These are phyloP conservation scores for Rhopilema esculentum DNA, from an alignment of 30 jellyfish, hydroid and myxozoan genomes.

Conservation along the genomic window DNA sequence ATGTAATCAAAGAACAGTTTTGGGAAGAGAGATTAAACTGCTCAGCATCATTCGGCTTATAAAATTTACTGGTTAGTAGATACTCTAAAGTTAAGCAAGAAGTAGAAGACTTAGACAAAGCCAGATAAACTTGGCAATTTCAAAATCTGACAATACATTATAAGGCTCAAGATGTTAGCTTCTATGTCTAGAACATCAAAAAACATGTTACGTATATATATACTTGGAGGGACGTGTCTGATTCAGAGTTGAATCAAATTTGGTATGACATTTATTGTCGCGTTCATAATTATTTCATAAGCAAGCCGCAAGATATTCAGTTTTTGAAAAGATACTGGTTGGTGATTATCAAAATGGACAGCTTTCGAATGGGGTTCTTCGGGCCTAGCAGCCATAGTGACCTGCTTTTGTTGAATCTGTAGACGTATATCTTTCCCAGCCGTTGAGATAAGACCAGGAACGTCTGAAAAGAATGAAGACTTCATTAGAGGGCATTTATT, in stretches of 20 bases:
- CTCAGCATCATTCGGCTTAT: no score
- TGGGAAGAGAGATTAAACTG: no score
- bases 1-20: no score
- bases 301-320: neutral
- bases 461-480: conserved; percentile 60
- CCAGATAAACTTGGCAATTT: no score
- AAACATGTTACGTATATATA: neutral
- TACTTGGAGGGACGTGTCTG: neutral
- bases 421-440: conserved; percentile 87
- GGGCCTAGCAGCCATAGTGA: conserved; percentile 95
- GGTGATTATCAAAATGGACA: conserved; percentile 70
- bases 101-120: no score
- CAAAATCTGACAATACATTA: no score
- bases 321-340: conserved; percentile 82
- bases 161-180: no score
- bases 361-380: conserved; percentile 78
- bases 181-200: no score
- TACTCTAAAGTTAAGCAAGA: no score
- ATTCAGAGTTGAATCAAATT: neutral
- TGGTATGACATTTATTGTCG: neutral
- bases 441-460: conserved; percentile 88
- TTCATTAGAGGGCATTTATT: neutral
- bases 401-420: conserved; percentile 88
- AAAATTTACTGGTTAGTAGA: no score
- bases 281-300: neutral